Conservation (phyloP, 2,888 invertebrate species). For the Poecilobothrus nobilitatus region DNA sequence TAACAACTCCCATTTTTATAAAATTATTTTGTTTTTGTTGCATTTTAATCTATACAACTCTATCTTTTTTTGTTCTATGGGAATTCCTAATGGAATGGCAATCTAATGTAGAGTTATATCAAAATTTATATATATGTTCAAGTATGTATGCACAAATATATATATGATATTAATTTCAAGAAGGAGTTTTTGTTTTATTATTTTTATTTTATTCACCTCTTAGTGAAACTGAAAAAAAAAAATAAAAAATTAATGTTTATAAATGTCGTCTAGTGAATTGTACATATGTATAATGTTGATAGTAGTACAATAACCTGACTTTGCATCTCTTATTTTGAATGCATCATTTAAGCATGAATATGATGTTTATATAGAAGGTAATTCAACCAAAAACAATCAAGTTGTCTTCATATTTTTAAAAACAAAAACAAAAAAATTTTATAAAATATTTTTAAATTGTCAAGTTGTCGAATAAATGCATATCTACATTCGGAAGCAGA, state of each 20-base stretch:
- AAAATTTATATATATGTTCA: background rate
- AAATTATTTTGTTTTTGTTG: too few species aligned
- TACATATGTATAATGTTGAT: background rate
- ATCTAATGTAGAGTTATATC: background rate
- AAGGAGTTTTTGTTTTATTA: background rate
- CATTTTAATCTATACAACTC: background rate
- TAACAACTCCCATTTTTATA: too few species aligned
- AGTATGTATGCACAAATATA: background rate
- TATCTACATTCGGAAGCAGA: too few species aligned
- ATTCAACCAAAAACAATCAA: conserved; percentile 5
- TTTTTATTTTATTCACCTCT: background rate
- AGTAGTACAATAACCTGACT: background rate
- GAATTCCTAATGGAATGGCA: background rate
- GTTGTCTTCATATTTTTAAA: conserved; percentile 1
- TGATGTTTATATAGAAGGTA: background rate
- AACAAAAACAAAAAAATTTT: background rate
- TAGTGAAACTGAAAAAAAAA: background rate
- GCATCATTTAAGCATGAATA: background rate
- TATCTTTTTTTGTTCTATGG: background rate
- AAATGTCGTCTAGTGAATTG: background rate
- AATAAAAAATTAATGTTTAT: background rate
- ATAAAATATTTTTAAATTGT: too few species aligned
- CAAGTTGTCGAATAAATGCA: too few species aligned
- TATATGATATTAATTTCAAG: background rate
- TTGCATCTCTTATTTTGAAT: background rate